A percentile compares a stretch with the other conserved stretches of the same genome.
phyloP scores from a whole-genome alignment of 2,888 invertebrate species.

The Altica lythri region DNA sequence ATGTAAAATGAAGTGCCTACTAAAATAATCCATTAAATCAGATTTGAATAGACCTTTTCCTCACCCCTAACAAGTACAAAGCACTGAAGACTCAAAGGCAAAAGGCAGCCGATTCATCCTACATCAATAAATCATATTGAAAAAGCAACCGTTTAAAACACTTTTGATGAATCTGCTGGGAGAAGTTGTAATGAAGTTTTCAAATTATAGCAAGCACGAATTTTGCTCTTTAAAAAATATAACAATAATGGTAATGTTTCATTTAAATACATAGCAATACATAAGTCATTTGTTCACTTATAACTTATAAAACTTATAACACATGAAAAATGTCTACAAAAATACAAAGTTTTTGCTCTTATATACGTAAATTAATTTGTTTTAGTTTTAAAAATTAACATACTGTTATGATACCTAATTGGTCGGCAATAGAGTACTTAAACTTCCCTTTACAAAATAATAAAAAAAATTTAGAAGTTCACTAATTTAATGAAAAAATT shows the following conservation, averaged over 20 bases:
- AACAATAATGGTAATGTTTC: conserved; percentile 1
- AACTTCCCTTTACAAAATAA: too few species aligned
- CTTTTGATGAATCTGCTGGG: conserved; percentile 22
- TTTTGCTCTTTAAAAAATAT: conserved; percentile 2
- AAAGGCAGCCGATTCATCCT: conserved; percentile 33
- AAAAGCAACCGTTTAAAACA: conserved; percentile 33
- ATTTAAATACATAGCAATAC: too few species aligned
- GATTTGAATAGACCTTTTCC: conserved; percentile 34
- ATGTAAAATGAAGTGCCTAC: conserved; percentile 30
- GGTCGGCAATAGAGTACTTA: too few species aligned
- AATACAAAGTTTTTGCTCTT: too few species aligned
- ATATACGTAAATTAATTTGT: too few species aligned
- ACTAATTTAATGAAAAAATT: too few species aligned
- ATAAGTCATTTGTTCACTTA: too few species aligned
- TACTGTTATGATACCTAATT: too few species aligned
- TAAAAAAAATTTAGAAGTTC: too few species aligned
- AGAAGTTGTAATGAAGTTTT: conserved; percentile 30
- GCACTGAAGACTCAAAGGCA: conserved; percentile 32
- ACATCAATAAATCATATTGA: conserved; percentile 36
- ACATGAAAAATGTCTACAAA: too few species aligned
- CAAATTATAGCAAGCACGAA: conserved; percentile 9
- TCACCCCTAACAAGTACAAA: conserved; percentile 29
- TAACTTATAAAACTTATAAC: too few species aligned
- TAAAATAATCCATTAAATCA: conserved; percentile 36
- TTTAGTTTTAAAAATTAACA: too few species aligned